Base-by-base conservation (phyloP, 1,140 invertebrate species). In the Eriosoma lanigerum region DNA sequence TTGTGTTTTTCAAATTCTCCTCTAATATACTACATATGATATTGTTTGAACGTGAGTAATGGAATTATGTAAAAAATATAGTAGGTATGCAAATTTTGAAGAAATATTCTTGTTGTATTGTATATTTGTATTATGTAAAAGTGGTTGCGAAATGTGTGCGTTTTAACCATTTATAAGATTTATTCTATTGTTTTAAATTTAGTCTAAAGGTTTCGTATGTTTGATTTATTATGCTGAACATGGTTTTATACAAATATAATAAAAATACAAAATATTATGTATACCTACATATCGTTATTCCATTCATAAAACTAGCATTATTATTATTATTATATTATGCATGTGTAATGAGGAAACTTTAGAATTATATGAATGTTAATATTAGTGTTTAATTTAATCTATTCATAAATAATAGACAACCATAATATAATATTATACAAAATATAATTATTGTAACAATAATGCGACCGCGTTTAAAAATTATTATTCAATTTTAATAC, bases 111-210 rank as follows among this genome's bases (percentile, higher is more conserved):
- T 38, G 3, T 38, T 38, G 8, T 38, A 66, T 68, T 48, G 48
- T 62, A 17, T 32, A 48, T 68, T 48, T 68, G 66, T 68, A 38
- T 68, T 66, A 68, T 68, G 66, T 48, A 68, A 68, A 68, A 68
- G 66, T 48, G 66, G 66, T 68, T 68, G 48, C 24, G 66, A 68
- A 68, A 68, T n/a, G n/a, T n/a, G 8, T 68, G 66, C 48, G 21
- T 68, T 68, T 68, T 68, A 68, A 68, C 66, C 66, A 68, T 68
- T 68, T 68, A 68, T 68, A 68, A 68, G 66, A 68, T 68, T 68
- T 68, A 68, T 68, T 68, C 66, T 68, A 68, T 68, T 68, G 66
- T 68, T 68, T 64, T 68, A 68, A 68, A 68, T 68, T 48, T 24
- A 68, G 44, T 68, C 44, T 68, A 68, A 68, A 68, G 44, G 66